Evolutionary conservation across 2,113 vertebrate genomes (phyloP).

Genomic region (Gallinago undulata): DNA sequence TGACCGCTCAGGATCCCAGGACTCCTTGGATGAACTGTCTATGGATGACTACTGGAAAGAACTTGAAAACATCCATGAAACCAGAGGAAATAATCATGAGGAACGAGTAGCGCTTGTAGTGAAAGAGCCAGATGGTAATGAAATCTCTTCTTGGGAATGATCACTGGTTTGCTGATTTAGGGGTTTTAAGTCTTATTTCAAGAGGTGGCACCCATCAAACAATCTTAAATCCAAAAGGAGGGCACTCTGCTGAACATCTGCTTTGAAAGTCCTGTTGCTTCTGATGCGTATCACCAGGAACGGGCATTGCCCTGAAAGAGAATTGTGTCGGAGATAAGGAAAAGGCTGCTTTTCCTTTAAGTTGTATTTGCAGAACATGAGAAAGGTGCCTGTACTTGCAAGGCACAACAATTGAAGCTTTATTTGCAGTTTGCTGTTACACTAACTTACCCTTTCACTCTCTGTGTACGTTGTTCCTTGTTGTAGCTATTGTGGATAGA

Average conservation of each 20-base stretch:
- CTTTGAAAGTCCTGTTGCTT: neutral
- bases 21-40: slow-evolving; percentile 90
- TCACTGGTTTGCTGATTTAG: neutral
- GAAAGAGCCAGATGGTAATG: slow-evolving; percentile 90
- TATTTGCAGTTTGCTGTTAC: slow-evolving; percentile 13
- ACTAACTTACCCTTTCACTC: slow-evolving; percentile 16
- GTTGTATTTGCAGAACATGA: neutral
- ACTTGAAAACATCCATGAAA: slow-evolving; percentile 88
- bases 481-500: slow-evolving; percentile 41
- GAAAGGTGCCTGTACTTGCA: neutral
- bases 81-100: slow-evolving; percentile 75
- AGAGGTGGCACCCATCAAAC: neutral
- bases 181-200: neutral
- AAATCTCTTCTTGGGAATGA: neutral
- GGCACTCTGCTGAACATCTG: neutral
- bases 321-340: neutral
- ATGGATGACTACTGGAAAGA: slow-evolving; percentile 94
- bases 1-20: slow-evolving; percentile 83
- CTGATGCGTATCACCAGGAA: neutral
- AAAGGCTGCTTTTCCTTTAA: neutral
- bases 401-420: neutral
- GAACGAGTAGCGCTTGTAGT: slow-evolving; percentile 82
- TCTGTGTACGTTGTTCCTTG: neutral
- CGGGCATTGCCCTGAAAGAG: neutral
- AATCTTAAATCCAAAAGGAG: neutral